Base-by-base conservation (phyloP, 2,888 invertebrate genomes). In the Trissolcus japonicus region DNA sequence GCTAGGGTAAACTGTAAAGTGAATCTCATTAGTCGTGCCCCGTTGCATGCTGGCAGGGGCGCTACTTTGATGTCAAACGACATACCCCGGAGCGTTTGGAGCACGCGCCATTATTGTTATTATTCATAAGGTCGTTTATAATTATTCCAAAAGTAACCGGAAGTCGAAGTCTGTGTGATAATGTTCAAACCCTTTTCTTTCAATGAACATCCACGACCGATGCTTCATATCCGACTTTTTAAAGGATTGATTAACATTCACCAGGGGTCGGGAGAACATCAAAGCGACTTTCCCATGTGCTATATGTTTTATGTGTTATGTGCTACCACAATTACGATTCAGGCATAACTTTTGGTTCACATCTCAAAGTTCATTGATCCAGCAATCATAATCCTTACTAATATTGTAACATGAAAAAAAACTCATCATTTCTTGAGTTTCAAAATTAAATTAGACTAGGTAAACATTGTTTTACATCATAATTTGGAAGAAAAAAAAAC, bases 1-100 rank as follows among this genome's bases (percentile, higher is more conserved):
- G 76, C 78, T 81, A 82, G 86, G 83, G 83, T 83, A 85, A 84
- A 85, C 83, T 82, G 85, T 85, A 86, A 87, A 87, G 87, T 88
- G 88, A 88, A 89, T 89, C 88, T 87, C 87, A 88, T 88, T 87
- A 86, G 84, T 86, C 84, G 82, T 84, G 82, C 81, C 80, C 82
- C 82, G 85, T 76, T 84, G 84, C 83, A 83, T 81, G 74, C 79
- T 76, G 81, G 73, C 81, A 76, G 75, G 83, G 81, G 82, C 81
- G 83, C 82, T 81, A 83, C 85, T 85, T 86, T 86, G 84, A 86
- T 85, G 83, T 86, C 83, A 80, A 83, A 82, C 81, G 82, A 79
- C 81, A 79, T 81, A 79, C 80, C 82, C 81, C 77, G 74, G 69
- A 81, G 83, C 82, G 76, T 77, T 79, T 77, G 78, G 79, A 73